These are phyloP conservation scores for Pseudotriccus pelzelni DNA, from an alignment of 2,797 vertebrate genomes.

Conservation along the genomic window DNA sequence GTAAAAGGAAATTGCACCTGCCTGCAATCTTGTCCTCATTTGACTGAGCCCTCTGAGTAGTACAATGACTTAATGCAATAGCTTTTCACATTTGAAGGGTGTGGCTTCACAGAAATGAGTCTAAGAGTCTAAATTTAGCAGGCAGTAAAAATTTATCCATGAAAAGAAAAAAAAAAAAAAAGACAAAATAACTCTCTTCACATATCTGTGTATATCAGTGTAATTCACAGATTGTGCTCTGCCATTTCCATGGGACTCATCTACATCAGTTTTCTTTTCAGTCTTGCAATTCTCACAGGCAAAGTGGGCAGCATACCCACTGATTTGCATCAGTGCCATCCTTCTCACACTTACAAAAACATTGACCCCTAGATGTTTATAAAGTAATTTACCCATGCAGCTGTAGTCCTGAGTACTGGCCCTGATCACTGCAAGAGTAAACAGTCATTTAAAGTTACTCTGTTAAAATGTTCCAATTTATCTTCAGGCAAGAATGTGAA, in stretches of 20 bases:
- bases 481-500: slow-evolving; percentile 15
- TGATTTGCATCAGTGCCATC: background rate
- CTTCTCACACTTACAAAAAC: background rate
- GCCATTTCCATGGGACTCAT: background rate
- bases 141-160: background rate
- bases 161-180: background rate
- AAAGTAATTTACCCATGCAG: background rate
- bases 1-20: background rate
- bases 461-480: background rate
- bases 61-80: slow-evolving; percentile 9
- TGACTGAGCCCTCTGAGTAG: slow-evolving; percentile 3
- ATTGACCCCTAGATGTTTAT: background rate
- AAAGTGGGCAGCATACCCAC: background rate
- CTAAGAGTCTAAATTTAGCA: background rate
- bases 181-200: background rate
- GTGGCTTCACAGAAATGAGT: background rate
- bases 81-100: slow-evolving; percentile 7
- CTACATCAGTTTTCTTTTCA: background rate
- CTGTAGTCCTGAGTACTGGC: background rate
- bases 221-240: background rate
- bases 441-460: background rate
- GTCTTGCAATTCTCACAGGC: background rate
- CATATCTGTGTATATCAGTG: background rate
- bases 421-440: slow-evolving; percentile 10
- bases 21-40: slow-evolving; percentile 17